Evolutionary conservation across 2,113 vertebrate species (phyloP).

Genomic region (Chloebia gouldiae): DNA sequence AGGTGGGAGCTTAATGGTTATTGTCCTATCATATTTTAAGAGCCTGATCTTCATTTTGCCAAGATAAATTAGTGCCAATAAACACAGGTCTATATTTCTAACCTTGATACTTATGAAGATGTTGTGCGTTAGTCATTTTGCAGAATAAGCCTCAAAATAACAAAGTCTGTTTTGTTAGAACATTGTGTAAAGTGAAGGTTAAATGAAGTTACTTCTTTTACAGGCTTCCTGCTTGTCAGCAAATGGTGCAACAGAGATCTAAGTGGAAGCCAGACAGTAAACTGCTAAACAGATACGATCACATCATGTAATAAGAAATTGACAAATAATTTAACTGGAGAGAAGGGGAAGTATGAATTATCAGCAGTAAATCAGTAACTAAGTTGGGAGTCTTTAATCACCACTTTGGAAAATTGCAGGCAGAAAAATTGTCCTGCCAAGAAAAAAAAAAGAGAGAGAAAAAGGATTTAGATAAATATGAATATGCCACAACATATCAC

Average conservation of each 20-base stretch:
- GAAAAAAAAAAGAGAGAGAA: neutral
- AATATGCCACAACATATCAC: neutral
- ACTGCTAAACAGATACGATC: neutral
- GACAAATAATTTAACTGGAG: neutral
- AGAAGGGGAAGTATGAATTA: neutral
- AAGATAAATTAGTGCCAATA: neutral
- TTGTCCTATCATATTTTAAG: constrained; percentile 25
- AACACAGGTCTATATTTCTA: neutral
- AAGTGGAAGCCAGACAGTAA: neutral
- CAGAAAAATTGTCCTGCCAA: neutral
- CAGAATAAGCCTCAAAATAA: neutral
- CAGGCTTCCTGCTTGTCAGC: neutral
- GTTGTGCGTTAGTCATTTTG: neutral
- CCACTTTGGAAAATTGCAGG: neutral
- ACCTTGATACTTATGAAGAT: neutral
- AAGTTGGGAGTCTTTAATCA: neutral
- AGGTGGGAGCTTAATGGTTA: neutral
- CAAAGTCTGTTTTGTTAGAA: neutral
- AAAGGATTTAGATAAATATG: neutral
- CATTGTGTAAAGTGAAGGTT: neutral
- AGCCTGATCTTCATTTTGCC: neutral
- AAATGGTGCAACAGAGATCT: neutral
- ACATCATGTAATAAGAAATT: neutral
- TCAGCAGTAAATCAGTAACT: neutral
- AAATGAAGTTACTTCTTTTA: neutral